Base-by-base conservation (phyloP, 2,113 vertebrate species). In the Arothron firmamentum region DNA sequence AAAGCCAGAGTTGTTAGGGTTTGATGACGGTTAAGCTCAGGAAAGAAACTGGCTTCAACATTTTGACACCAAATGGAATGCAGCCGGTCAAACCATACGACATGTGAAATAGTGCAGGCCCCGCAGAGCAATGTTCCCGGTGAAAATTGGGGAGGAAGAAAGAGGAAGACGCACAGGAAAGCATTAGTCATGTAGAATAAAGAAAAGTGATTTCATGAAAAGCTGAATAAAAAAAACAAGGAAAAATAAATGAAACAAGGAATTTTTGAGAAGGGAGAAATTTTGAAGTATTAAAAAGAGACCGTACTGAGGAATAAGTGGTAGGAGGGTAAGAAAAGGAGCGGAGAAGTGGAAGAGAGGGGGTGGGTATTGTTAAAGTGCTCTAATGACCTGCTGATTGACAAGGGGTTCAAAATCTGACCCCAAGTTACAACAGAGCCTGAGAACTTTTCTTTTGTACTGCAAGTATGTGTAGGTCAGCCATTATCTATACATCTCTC, bases 381-480 rank as follows among this genome's bases (percentile, higher is more conserved):
- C 74, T 88, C 85, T 90, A 90, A 90, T 88, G 86, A 91, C 75
- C 80, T 74, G 82, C 55, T 87, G 89, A 91, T 90, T 85, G 90
- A 91, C 52, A 70, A 83, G 88, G 78, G 83, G 83, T 75, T 79
- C 79, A 82, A 82, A 85, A 81, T 71, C 76, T 87, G 88, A 90
- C 89, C 88, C 82, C 67, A 82, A 83, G 86, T 90, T 88, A 86
- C 79, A 85, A 38, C 64, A 83, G 82, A 82, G 79, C 82, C 83
- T 89, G 89, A 90, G 87, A 90, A 90, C 79, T 70, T 69, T 65
- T 56, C 45, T 67, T 69, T 46, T 48, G 56, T 52, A 79, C 71
- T 70, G 46, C 45, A 38, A 56, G 62, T 74, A 54, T 73, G 75
- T 81, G 60, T 60, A 42, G 17, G 65, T 81, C 41, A 42, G 60